Percentiles rank a stretch among this genome's conserved stretches.
Evolutionary conservation across 2,888 invertebrate genomes (phyloP).

Genomic region (Drosophila cognata): DNA sequence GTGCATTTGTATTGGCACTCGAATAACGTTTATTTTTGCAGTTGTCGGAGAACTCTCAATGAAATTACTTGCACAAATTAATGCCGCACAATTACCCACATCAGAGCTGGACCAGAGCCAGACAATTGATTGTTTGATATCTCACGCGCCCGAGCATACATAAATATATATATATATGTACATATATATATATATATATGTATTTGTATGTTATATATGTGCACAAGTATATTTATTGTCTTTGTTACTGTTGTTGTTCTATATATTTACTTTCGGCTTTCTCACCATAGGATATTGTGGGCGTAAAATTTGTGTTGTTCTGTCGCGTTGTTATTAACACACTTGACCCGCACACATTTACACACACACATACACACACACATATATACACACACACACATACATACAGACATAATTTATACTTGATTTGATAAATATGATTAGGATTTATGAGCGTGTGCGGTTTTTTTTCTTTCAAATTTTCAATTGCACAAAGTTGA

Average conservation of each 20-base stretch:
- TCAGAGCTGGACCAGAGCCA: conserved; percentile 51
- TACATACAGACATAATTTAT: conserved; percentile 25
- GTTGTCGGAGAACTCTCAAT: conserved; percentile 45
- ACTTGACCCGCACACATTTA: conserved; percentile 26
- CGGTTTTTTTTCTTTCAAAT: conserved; percentile 30
- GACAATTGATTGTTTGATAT: conserved; percentile 72
- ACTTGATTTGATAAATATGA: conserved; percentile 83
- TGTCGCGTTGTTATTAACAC: conserved; percentile 59
- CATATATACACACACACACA: conserved; percentile 1
- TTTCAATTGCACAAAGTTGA: conserved; percentile 43
- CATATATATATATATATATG: conserved; percentile 29
- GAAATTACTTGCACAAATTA: conserved; percentile 80
- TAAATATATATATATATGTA: conserved; percentile 23
- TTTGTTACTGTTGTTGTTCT: conserved; percentile 18
- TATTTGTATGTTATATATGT: not conserved
- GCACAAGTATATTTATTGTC: conserved; percentile 20
- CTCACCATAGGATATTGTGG: conserved; percentile 66
- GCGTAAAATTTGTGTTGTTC: conserved; percentile 60
- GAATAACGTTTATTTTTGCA: conserved; percentile 23
- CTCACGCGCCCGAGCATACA: conserved; percentile 24
- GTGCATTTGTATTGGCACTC: conserved; percentile 7
- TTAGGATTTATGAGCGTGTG: conserved; percentile 78
- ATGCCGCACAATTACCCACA: conserved; percentile 67
- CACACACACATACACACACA: conserved; percentile 3
- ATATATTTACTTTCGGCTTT: conserved; percentile 39